Percentiles rank a stretch among this genome's conserved stretches.
phyloP scores from a whole-genome alignment of 2,888 invertebrate species.

The Drosophila mayaguana region DNA sequence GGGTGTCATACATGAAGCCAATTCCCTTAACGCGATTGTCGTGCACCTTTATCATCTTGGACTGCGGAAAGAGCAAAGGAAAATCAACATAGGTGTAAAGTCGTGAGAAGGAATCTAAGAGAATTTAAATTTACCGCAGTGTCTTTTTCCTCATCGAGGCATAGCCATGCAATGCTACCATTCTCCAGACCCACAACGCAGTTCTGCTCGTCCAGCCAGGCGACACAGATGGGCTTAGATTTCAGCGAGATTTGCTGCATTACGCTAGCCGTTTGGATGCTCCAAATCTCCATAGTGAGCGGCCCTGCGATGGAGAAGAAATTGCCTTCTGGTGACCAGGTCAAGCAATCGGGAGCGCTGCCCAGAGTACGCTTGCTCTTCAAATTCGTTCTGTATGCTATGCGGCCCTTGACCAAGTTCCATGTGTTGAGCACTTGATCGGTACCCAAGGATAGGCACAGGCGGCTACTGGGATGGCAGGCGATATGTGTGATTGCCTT shows the following conservation, averaged over 20 bases:
- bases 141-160: slow-evolving; percentile 86
- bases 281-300: slow-evolving; percentile 92
- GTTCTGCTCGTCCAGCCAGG: slow-evolving; percentile 89
- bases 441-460: slow-evolving; percentile 93
- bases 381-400: slow-evolving; percentile 95
- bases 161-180: slow-evolving; percentile 88
- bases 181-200: slow-evolving; percentile 91
- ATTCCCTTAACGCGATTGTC: slow-evolving; percentile 90
- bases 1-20: slow-evolving; percentile 86
- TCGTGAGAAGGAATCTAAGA: too few relatives aligned
- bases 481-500: slow-evolving; percentile 90
- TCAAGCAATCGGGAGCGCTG: slow-evolving; percentile 85
- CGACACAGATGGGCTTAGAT: slow-evolving; percentile 89
- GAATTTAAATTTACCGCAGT: slow-evolving; percentile 55
- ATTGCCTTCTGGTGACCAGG: slow-evolving; percentile 91
- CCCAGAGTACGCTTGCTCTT: slow-evolving; percentile 87
- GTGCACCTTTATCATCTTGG: slow-evolving; percentile 86
- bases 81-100: background rate
- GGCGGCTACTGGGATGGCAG: slow-evolving; percentile 95
- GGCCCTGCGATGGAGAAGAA: slow-evolving; percentile 91
- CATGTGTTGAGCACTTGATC: slow-evolving; percentile 95
- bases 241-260: slow-evolving; percentile 89
- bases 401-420: slow-evolving; percentile 96
- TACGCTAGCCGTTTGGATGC: slow-evolving; percentile 91
- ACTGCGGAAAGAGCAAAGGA: slow-evolving; percentile 20